Evolutionary conservation across 2,888 invertebrate species (phyloP).

Genomic region (Bruchidius siliquastri): DNA sequence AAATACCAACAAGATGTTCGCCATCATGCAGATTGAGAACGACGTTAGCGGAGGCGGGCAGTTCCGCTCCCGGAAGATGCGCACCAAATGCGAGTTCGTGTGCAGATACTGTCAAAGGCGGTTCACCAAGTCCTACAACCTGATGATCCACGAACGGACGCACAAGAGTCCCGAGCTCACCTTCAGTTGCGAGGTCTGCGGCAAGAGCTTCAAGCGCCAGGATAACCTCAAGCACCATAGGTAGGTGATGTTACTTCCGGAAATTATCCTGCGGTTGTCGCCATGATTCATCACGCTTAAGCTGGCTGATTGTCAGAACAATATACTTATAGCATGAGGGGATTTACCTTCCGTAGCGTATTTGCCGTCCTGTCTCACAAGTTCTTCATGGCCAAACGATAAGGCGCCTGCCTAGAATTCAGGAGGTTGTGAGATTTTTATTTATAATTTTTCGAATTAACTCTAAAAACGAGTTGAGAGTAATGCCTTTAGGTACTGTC

Average conservation of each 20-base stretch:
- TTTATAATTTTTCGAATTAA: no score
- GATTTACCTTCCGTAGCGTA: no score
- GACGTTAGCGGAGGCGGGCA: constrained; percentile 80
- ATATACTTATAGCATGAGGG: no score
- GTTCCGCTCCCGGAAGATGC: constrained; percentile 76
- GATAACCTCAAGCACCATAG: constrained; percentile 94
- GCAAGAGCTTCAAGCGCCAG: constrained; percentile 96
- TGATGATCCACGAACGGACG: constrained; percentile 97
- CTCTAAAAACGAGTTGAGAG: no score
- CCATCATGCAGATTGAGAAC: constrained; percentile 85
- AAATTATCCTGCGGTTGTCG: background rate
- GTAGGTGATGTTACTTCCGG: constrained; percentile 47
- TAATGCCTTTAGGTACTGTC: no score
- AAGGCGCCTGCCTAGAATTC: no score
- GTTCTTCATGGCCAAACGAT: no score
- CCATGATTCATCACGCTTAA: no score
- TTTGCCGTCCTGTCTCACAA: no score
- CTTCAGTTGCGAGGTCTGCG: constrained; percentile 96
- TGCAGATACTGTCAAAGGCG: constrained; percentile 97
- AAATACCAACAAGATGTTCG: constrained; percentile 65
- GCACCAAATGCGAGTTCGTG: constrained; percentile 95
- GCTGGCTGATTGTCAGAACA: no score
- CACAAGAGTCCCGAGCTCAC: constrained; percentile 96
- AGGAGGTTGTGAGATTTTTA: no score
- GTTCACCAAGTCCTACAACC: constrained; percentile 97